Percentiles rank a stretch among this genome's conserved stretches.
Conservation (phyloP, 2,888 invertebrate species). For the Drosophila ustulata region DNA sequence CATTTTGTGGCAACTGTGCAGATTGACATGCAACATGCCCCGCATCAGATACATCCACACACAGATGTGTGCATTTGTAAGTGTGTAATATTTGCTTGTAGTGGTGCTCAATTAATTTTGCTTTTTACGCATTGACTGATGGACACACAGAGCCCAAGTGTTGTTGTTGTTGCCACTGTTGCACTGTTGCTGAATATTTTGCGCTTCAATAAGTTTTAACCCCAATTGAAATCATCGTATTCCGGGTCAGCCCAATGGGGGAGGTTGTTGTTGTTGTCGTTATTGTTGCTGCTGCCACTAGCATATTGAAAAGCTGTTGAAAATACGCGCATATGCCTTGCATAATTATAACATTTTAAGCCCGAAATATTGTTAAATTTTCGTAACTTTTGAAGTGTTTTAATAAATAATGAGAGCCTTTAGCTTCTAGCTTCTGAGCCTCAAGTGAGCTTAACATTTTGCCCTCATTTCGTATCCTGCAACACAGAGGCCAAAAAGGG, state of each 20-base stretch:
- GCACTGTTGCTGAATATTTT: constrained; percentile 50
- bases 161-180: constrained; percentile 20
- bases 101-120: constrained; percentile 64
- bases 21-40: constrained; percentile 56
- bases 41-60: constrained; percentile 20
- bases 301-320: constrained; percentile 58
- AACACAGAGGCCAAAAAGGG: background rate
- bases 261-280: constrained; percentile 21
- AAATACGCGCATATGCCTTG: constrained; percentile 71
- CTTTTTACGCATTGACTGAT: constrained; percentile 59
- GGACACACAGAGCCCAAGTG: constrained; percentile 36
- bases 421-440: constrained; percentile 5
- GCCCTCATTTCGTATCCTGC: constrained; percentile 44
- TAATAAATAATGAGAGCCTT: constrained; percentile 66
- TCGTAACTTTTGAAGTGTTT: constrained; percentile 70
- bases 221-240: constrained; percentile 55
- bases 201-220: constrained; percentile 67
- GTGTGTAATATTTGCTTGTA: constrained; percentile 19
- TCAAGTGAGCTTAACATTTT: constrained; percentile 46
- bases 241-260: constrained; percentile 29
- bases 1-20: constrained; percentile 58
- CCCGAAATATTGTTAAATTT: constrained; percentile 36
- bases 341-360: constrained; percentile 63
- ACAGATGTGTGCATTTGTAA: background rate
- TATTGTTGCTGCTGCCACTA: constrained; percentile 4